Conservation (phyloP, 2,113 vertebrate genomes). For the Hiodon alosoides region DNA sequence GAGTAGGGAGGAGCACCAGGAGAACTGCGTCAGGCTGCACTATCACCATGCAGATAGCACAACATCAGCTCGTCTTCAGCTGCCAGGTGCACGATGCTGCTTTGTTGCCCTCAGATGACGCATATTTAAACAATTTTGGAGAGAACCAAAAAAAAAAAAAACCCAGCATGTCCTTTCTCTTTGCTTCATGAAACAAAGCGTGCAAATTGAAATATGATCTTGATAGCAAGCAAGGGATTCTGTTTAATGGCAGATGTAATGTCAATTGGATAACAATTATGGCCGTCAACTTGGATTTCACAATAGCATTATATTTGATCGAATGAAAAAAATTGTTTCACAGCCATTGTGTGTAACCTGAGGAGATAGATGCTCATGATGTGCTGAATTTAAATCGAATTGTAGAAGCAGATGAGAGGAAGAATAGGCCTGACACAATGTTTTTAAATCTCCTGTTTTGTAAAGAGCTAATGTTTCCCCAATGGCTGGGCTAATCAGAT, state of each 20-base stretch:
- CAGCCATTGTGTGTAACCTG: not conserved
- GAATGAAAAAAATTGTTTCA: not conserved
- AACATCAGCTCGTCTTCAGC: not conserved
- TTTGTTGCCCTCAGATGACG: constrained; percentile 7
- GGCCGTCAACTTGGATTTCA: not conserved
- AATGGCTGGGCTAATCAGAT: no score
- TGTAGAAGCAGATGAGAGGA: no score
- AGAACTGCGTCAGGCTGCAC: constrained; percentile 38
- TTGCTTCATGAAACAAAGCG: not conserved
- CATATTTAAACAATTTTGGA: not conserved
- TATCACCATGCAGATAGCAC: constrained; percentile 19
- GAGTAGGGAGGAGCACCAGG: constrained; percentile 47
- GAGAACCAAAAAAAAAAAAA: not conserved
- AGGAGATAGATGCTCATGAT: not conserved
- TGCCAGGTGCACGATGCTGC: not conserved
- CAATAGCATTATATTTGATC: not conserved
- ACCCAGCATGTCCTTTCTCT: not conserved
- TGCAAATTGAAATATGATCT: constrained; percentile 12
- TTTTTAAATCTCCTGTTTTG: no score
- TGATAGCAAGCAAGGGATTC: not conserved
- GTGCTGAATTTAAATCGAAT: not conserved
- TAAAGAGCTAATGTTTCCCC: no score
- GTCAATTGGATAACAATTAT: constrained; percentile 6
- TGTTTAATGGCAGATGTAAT: constrained; percentile 9
- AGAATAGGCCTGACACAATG: no score